Conservation (phyloP, 2,888 invertebrate species). For the Caenorhabditis sp. region DNA sequence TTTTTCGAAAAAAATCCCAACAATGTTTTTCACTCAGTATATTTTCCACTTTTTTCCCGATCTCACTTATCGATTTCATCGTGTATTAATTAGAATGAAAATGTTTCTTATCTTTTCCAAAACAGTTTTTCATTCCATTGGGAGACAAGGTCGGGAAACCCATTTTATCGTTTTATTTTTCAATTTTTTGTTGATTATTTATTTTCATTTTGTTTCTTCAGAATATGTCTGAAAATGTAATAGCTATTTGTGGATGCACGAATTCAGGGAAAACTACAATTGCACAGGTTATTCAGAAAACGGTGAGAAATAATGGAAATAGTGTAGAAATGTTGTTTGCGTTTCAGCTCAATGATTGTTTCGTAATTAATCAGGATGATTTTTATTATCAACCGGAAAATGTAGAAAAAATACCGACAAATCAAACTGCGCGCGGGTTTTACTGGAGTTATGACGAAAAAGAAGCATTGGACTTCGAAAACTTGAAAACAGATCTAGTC, state of each 20-base stretch:
- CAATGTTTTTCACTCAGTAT: neutral
- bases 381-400: slow-evolving; percentile 56
- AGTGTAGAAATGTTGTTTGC: no score
- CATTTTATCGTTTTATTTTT: slow-evolving; percentile 6
- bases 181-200: neutral
- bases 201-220: neutral
- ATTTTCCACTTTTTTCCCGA: slow-evolving; percentile 1
- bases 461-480: slow-evolving; percentile 13
- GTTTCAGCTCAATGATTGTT: slow-evolving; percentile 8
- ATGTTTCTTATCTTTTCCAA: slow-evolving; percentile 12
- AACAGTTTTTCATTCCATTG: neutral
- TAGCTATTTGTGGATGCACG: slow-evolving; percentile 61
- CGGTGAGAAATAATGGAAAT: slow-evolving; percentile 36
- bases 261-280: slow-evolving; percentile 68
- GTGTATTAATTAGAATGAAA: neutral
- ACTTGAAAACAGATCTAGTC: neutral
- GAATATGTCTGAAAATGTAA: neutral
- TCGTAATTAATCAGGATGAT: slow-evolving; percentile 60
- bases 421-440: slow-evolving; percentile 22
- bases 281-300: slow-evolving; percentile 45
- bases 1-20: slow-evolving; percentile 3
- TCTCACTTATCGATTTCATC: no score
- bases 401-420: slow-evolving; percentile 23
- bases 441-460: slow-evolving; percentile 44
- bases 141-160: neutral